phyloP scores from a whole-genome alignment of 2,797 vertebrate genomes.

The Allobates femoralis region DNA sequence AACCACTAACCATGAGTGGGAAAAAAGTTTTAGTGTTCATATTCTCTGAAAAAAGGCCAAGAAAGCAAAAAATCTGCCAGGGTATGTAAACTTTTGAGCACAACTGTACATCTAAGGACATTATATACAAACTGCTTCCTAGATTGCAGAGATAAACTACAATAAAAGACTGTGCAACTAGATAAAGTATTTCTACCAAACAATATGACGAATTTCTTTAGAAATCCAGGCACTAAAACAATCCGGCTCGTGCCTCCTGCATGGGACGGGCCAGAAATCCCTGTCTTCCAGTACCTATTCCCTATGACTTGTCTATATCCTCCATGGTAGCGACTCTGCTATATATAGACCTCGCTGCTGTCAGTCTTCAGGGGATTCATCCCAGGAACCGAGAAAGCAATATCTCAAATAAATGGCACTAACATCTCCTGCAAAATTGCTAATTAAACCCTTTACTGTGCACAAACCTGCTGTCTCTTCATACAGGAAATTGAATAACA shows the following conservation, averaged over 20 bases:
- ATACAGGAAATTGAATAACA: not conserved
- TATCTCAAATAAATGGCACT: conserved; percentile 25
- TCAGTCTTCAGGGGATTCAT: conserved; percentile 41
- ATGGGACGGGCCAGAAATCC: not conserved
- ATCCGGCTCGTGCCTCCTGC: not conserved
- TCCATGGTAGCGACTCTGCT: conserved; percentile 10
- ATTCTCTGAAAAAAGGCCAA: too few species aligned
- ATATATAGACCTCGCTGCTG: conserved; percentile 39
- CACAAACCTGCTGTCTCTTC: not conserved
- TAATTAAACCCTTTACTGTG: conserved; percentile 1
- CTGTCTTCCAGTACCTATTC: not conserved
- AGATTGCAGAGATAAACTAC: not conserved
- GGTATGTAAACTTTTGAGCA: too few species aligned
- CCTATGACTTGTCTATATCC: not conserved
- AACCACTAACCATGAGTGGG: too few species aligned
- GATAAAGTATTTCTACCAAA: not conserved
- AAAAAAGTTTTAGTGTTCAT: too few species aligned
- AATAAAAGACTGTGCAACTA: not conserved
- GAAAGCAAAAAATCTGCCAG: too few species aligned
- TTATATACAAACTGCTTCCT: not conserved
- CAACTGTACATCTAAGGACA: not conserved
- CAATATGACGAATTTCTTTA: too few species aligned
- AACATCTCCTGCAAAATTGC: not conserved
- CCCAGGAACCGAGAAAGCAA: conserved; percentile 42
- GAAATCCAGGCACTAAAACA: too few species aligned